Evolutionary conservation across 92 coral and sea anemone genomes (phyloP).

Genomic region (Diadumene lineata): DNA sequence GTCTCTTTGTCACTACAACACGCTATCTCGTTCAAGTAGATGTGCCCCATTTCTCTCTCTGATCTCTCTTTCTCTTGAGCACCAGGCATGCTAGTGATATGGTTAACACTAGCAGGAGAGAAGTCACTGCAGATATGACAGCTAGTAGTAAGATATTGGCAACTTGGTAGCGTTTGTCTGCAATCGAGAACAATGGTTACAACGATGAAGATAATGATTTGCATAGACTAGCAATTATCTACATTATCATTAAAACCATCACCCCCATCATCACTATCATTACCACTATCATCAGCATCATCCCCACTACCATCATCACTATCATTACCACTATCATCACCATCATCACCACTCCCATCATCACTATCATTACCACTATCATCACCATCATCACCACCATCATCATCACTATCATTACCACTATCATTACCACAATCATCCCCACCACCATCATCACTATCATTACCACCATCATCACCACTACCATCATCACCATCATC

Average conservation of each 20-base stretch:
- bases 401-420: background rate
- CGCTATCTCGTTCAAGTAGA: too few relatives aligned
- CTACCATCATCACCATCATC: background rate
- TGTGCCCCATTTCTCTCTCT: background rate
- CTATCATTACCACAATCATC: background rate
- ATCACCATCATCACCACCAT: background rate
- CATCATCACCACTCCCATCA: background rate
- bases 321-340: background rate
- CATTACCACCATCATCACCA: background rate
- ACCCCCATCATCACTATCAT: background rate
- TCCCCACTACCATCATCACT: background rate
- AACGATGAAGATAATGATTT: too few relatives aligned
- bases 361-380: background rate
- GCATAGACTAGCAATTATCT: background rate
- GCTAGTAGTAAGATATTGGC: background rate
- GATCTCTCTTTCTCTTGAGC: background rate
- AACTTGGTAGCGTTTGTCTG: too few relatives aligned
- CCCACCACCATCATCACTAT: background rate
- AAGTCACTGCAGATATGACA: background rate
- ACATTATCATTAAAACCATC: background rate
- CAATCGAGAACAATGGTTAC: too few relatives aligned
- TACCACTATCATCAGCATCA: background rate
- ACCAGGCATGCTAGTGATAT: background rate
- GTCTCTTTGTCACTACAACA: too few relatives aligned
- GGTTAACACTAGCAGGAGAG: background rate